Percentiles rank a stretch among this genome's conserved stretches.
These are phyloP conservation scores for Diprion similis DNA, from an alignment of 1,140 invertebrate species.

Conservation along the genomic window DNA sequence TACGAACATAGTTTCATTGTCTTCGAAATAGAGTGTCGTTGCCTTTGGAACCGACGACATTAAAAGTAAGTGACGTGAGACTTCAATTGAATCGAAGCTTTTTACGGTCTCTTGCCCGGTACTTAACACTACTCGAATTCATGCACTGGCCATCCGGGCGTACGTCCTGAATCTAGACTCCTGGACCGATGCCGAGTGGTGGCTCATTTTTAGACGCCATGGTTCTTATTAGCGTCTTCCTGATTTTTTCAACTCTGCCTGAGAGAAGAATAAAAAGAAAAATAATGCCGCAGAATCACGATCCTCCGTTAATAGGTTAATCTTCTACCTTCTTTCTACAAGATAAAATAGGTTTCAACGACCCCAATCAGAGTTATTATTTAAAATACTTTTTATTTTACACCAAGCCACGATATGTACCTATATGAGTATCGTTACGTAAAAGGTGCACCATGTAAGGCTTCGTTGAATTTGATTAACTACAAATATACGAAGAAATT, in stretches of 20 bases:
- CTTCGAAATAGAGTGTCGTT: background rate
- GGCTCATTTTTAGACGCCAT: background rate
- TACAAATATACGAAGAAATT: background rate
- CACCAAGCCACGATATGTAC: background rate
- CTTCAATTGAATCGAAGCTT: background rate
- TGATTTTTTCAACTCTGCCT: background rate
- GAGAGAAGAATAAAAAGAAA: background rate
- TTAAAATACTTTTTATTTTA: background rate
- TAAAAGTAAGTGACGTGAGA: background rate
- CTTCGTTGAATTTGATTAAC: background rate
- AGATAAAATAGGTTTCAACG: background rate
- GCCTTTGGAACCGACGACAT: background rate
- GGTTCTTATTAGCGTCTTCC: conserved; percentile 5
- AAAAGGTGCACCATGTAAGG: background rate
- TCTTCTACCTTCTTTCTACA: background rate
- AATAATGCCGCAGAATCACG: background rate
- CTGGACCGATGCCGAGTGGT: background rate
- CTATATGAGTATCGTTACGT: no score
- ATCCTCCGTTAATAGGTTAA: background rate
- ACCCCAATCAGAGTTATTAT: background rate
- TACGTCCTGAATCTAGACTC: background rate
- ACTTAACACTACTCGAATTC: background rate
- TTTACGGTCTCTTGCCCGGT: background rate
- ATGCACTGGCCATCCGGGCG: background rate
- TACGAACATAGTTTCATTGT: no score